phyloP scores from a whole-genome alignment of 2,888 invertebrate species.

The Cyclophora punctaria region DNA sequence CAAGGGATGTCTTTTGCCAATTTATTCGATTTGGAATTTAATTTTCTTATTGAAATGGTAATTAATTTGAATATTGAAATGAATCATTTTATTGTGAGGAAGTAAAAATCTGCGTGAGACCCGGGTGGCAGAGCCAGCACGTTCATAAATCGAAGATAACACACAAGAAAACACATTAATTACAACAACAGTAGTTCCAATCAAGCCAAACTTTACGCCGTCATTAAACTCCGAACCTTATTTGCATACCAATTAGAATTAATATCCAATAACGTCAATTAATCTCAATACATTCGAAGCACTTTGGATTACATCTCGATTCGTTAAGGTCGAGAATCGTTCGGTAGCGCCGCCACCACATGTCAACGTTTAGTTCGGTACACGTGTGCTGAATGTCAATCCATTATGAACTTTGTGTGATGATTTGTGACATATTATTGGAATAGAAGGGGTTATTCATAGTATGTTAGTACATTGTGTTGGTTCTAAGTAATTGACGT shows the following conservation, averaged over 20 bases:
- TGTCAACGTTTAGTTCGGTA: conserved; percentile 32
- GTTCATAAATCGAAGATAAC: too few species aligned
- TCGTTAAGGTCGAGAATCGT: conserved; percentile 23
- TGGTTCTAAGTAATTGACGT: conserved; percentile 63
- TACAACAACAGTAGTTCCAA: too few species aligned
- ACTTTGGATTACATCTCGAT: conserved; percentile 12
- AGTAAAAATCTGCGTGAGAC: too few species aligned
- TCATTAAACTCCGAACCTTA: conserved; percentile 9
- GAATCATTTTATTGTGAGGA: too few species aligned
- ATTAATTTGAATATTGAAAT: too few species aligned
- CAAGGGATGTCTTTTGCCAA: conserved; percentile 9
- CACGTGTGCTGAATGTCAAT: conserved; percentile 73
- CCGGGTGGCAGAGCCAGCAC: too few species aligned
- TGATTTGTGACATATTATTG: conserved; percentile 73
- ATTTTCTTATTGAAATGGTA: too few species aligned
- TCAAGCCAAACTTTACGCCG: too few species aligned
- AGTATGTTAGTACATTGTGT: conserved; percentile 56
- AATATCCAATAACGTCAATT: conserved; percentile 15
- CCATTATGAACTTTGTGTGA: conserved; percentile 73
- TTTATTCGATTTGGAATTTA: too few species aligned
- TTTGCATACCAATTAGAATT: conserved; percentile 6
- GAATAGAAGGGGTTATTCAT: conserved; percentile 62
- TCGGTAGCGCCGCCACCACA: conserved; percentile 23
- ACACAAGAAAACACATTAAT: too few species aligned
- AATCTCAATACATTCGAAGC: conserved; percentile 6